Evolutionary conservation across 2,797 vertebrate species (phyloP).

Genomic region (Scomberomorus guttatus): DNA sequence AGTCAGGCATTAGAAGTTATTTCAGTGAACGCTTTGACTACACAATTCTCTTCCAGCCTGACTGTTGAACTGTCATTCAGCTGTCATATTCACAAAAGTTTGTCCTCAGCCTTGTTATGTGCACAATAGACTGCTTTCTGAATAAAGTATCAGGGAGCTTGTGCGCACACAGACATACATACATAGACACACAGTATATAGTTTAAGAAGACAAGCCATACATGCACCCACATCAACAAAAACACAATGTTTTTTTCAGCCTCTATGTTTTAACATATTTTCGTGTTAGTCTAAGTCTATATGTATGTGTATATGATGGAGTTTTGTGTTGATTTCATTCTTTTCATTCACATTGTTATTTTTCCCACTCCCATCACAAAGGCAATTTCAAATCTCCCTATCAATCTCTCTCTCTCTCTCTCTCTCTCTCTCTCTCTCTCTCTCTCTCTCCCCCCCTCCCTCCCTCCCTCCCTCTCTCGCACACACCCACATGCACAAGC

Average conservation of each 20-base stretch:
- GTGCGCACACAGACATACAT: neutral
- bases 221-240: constrained; percentile 36
- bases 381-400: constrained; percentile 32
- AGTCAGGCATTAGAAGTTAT: constrained; percentile 65
- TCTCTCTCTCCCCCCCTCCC: neutral
- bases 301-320: constrained; percentile 13
- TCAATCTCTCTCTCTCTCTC: neutral
- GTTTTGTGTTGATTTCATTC: constrained; percentile 43
- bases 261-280: constrained; percentile 50
- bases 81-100: constrained; percentile 76
- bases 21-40: constrained; percentile 70
- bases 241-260: constrained; percentile 30
- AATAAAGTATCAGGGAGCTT: constrained; percentile 53
- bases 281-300: constrained; percentile 23
- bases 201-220: constrained; percentile 16
- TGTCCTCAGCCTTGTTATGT: constrained; percentile 64
- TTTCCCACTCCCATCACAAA: constrained; percentile 53
- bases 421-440: neutral
- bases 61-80: constrained; percentile 74
- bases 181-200: constrained; percentile 16
- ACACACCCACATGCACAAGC: constrained; percentile 4
- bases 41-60: constrained; percentile 65
- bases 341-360: constrained; percentile 46
- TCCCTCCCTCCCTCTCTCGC: neutral
- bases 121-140: constrained; percentile 68